Evolutionary conservation across 2,888 invertebrate genomes (phyloP).

Genomic region (Aphidius colemani): DNA sequence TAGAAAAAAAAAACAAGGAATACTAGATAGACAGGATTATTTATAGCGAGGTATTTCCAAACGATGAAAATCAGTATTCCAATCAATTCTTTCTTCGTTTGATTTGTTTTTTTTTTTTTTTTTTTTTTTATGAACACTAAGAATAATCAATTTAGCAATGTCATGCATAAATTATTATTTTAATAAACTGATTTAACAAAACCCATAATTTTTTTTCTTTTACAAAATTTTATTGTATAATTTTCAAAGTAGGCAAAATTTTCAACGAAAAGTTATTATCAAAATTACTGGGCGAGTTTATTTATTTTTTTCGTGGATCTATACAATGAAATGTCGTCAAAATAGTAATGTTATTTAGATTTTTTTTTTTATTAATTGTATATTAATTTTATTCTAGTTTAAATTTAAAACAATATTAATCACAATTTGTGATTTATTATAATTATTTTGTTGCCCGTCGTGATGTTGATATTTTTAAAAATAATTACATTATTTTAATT

Average conservation of each 20-base stretch:
- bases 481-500: too few relatives aligned
- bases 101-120: constrained; percentile 25
- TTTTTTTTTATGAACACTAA: constrained; percentile 54
- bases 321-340: neutral
- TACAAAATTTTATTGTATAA: too few relatives aligned
- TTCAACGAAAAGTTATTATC: neutral
- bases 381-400: too few relatives aligned
- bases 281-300: neutral
- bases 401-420: too few relatives aligned
- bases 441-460: too few relatives aligned
- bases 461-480: too few relatives aligned
- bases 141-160: constrained; percentile 25
- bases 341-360: neutral
- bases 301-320: neutral
- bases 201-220: constrained; percentile 45
- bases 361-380: neutral
- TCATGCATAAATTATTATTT: constrained; percentile 37
- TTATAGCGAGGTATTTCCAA: too few relatives aligned
- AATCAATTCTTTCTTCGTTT: constrained; percentile 41
- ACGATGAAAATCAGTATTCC: constrained; percentile 6
- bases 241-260: constrained; percentile 7
- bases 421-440: too few relatives aligned
- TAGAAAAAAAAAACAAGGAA: too few relatives aligned
- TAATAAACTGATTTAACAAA: constrained; percentile 45
- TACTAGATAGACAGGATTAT: too few relatives aligned